Evolutionary conservation across 2,888 invertebrate species (phyloP).

Genomic region (Caenorhabditis macrosperma): DNA sequence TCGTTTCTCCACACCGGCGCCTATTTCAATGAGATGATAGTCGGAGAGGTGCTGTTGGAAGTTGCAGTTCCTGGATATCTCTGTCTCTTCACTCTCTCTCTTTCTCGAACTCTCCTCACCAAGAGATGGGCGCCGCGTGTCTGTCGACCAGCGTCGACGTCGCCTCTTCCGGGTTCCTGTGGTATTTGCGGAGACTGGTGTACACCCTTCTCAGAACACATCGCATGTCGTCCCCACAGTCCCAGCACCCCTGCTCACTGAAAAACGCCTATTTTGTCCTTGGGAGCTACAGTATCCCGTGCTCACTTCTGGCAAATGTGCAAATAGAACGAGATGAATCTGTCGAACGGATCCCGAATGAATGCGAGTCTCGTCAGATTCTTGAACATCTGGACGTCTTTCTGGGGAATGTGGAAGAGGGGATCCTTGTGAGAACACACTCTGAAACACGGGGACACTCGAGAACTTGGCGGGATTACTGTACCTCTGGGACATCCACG

Average conservation of each 20-base stretch:
- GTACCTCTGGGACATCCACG: slow-evolving; percentile 43
- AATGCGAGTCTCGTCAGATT: slow-evolving; percentile 46
- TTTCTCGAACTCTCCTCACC: slow-evolving; percentile 18
- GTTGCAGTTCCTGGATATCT: slow-evolving; percentile 37
- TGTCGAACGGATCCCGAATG: slow-evolving; percentile 49
- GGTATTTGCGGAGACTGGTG: slow-evolving; percentile 11
- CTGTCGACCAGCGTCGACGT: slow-evolving; percentile 34
- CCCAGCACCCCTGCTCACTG: slow-evolving; percentile 38
- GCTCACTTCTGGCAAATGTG: slow-evolving; percentile 44
- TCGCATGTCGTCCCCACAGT: slow-evolving; percentile 32
- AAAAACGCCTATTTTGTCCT: neutral
- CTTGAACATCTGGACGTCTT: neutral
- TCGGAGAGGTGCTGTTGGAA: slow-evolving; percentile 15
- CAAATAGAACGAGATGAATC: slow-evolving; percentile 50
- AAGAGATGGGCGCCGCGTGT: slow-evolving; percentile 47
- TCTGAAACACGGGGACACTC: too few relatives aligned
- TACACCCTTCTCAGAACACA: slow-evolving; percentile 36
- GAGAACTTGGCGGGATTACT: neutral
- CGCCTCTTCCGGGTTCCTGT: slow-evolving; percentile 21
- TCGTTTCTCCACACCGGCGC: slow-evolving; percentile 3
- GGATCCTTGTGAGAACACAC: slow-evolving; percentile 35
- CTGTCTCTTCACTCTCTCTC: neutral
- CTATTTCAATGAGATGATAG: slow-evolving; percentile 40
- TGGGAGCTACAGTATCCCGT: neutral
- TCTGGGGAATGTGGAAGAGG: slow-evolving; percentile 17